Base-by-base conservation (phyloP, 2,888 invertebrate genomes). In the Scaptomyza caliginosa region DNA sequence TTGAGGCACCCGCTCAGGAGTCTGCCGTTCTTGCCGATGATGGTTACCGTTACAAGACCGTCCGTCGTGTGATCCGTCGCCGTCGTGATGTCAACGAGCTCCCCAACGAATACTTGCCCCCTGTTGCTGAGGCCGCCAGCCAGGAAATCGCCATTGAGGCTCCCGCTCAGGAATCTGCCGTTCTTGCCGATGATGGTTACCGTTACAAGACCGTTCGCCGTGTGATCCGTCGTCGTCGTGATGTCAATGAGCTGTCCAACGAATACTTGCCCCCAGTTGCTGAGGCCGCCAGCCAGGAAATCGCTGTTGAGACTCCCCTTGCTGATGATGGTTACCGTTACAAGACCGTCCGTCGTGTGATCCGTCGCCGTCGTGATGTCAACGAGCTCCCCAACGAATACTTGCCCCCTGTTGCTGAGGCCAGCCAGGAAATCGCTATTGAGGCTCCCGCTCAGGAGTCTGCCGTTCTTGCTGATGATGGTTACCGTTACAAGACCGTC, bases 311-410 rank as follows among this genome's bases (percentile, higher is more conserved):
- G n/a, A 40, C 11, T 3, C 67, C 72, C 4, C 56, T 56, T 17
- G 56, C 56, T 24, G 83, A 89, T 78, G 90, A 90, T 80, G 90
- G 90, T 17, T 90, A 90, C 51, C 86, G 80, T 57, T 88, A 88
- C 76, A 88, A 88, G 59, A 76, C 78, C 1, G 83, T 88, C 1
- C 86, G 85, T n/a, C 88, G 88, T 16, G 43, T 85, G 6, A 74
- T 71, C 50, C 86, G 88, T 57, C 81, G 65, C 0, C 87, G 87
- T 69, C 86, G 88, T 52, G 89, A 88, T 58, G 89, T 88, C 6
- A 74, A 5, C 43, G 90, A 90, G 64, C 55, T 89, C 30, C 49
- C 77, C 21, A 64, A 45, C 26, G 88, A 89, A 13, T 89, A 89
- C 34, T 46, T 89, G 60, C 89, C 89, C 38, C 85, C 89, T 0